Evolutionary conservation across 2,113 vertebrate species (phyloP), one percentile per base, ranked within the genome.

Genomic region (Microtus pennsylvanicus): DNA sequence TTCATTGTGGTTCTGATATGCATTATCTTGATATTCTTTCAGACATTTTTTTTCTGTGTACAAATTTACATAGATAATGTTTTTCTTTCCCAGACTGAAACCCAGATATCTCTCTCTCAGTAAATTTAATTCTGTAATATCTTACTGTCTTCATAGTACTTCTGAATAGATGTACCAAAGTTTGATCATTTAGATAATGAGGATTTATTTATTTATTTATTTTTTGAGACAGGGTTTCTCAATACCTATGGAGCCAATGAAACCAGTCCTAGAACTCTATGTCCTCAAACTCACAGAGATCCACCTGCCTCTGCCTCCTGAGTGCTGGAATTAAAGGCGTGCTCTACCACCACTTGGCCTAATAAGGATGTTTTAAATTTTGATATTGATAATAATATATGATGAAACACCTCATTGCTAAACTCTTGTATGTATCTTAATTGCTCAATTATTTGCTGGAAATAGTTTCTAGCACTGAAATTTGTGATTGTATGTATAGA

Each of bases 311-410:
- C 58, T 58, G 17, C 55, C 55, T 58, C 55, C 55, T 5, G 5
- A 58, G 55, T 58, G 55, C 19, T 58, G 55, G 19, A 14, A 58
- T 58, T 58, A 58, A 58, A 58, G 55, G 55, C 0, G 55, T 58
- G 55, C 55, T 58, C 58, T 14, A 21, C 58, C 6, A 58, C 58
- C 58, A 58, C 19, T 58, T 58, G 58, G 58, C 58, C 69, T 94
- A 95, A 38, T 86, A 38, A 88, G 30, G n/a, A 42, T 91, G 55
- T 72, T 94, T 93, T 93, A 90, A 38, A 87, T 95, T 94, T 96
- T 95, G 74, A 83, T 89, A 80, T 21, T 90, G 13, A 82, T 45
- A 35, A 35, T 33, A 89, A 69, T 69, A 89, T 83, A 33, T 90
- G 89, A 77, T 92, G 52, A 91, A 65, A 42, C 58, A 33, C 88